Percentiles rank a stretch among this genome's conserved stretches.
Evolutionary conservation across 2,797 vertebrate species (phyloP).

Genomic region (Remorina albescens): DNA sequence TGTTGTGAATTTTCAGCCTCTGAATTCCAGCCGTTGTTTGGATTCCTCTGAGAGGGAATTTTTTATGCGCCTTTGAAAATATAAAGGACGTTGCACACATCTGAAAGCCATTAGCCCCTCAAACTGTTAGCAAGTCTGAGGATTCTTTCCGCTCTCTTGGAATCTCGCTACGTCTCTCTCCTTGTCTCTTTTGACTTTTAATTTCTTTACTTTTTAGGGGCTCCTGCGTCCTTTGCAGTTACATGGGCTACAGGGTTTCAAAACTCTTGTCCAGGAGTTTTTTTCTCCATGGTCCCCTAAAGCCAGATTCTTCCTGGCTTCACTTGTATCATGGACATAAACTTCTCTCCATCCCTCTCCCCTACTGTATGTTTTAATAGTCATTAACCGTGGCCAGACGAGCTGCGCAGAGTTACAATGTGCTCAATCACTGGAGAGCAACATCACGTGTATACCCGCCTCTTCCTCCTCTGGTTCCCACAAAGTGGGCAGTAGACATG

Average conservation of each 20-base stretch:
- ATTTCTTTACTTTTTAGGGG: constrained; percentile 51
- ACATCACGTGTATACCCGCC: constrained; percentile 66
- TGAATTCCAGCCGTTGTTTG: constrained; percentile 83
- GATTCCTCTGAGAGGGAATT: constrained; percentile 83
- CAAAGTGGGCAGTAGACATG: constrained; percentile 61
- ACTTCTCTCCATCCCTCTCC: constrained; percentile 51
- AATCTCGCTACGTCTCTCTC: constrained; percentile 72
- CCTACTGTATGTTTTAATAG: constrained; percentile 70
- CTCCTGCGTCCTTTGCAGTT: constrained; percentile 69
- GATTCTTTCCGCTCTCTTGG: constrained; percentile 82
- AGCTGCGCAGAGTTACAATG: constrained; percentile 51
- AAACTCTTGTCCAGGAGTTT: constrained; percentile 65
- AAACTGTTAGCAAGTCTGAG: constrained; percentile 78
- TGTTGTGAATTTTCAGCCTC: constrained; percentile 63
- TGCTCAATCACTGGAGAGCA: constrained; percentile 56
- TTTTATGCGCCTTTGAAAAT: constrained; percentile 84
- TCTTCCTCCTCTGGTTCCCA: constrained; percentile 60
- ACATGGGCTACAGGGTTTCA: constrained; percentile 74
- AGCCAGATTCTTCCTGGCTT: constrained; percentile 58
- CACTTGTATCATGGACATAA: constrained; percentile 42
- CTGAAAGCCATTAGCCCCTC: constrained; percentile 84
- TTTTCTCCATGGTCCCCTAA: constrained; percentile 56
- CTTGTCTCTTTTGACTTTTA: constrained; percentile 59
- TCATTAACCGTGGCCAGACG: constrained; percentile 52
- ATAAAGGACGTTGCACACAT: constrained; percentile 79